Evolutionary conservation across 35 echinoderm and acorn worm species (phyloP).

Genomic region (Acanthaster planci): DNA sequence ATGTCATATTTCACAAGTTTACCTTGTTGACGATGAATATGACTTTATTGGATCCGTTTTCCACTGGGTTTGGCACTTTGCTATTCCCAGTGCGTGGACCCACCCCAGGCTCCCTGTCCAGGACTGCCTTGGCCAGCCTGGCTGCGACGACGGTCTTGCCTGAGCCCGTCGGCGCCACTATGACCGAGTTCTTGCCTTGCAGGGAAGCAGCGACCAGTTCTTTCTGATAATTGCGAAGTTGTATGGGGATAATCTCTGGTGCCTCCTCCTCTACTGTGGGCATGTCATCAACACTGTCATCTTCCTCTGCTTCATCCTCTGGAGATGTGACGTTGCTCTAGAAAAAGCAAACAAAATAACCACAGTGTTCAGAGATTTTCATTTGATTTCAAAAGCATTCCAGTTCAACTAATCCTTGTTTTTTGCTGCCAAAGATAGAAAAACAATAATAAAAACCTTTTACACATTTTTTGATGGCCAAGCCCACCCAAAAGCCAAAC

Average conservation of each 20-base stretch:
- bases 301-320: not conserved
- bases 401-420: no score
- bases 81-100: not conserved
- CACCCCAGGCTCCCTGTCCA: slow-evolving; percentile 9
- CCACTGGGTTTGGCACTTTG: not conserved
- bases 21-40: slow-evolving; percentile 25
- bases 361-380: no score
- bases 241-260: not conserved
- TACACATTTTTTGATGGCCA: no score
- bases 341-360: no score
- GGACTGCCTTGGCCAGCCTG: slow-evolving; percentile 33
- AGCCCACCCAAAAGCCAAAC: no score
- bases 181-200: slow-evolving; percentile 52
- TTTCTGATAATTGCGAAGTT: slow-evolving; percentile 56
- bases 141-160: slow-evolving; percentile 75
- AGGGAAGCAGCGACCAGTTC: slow-evolving; percentile 55
- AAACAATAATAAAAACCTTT: no score
- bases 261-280: slow-evolving; percentile 2
- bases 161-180: slow-evolving; percentile 70
- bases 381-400: no score
- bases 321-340: no score
- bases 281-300: not conserved
- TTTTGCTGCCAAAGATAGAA: no score
- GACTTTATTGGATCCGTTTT: not conserved
- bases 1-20: not conserved